Evolutionary conservation across 2,888 invertebrate species (phyloP).

Genomic region (Bhutanitis thaidina): DNA sequence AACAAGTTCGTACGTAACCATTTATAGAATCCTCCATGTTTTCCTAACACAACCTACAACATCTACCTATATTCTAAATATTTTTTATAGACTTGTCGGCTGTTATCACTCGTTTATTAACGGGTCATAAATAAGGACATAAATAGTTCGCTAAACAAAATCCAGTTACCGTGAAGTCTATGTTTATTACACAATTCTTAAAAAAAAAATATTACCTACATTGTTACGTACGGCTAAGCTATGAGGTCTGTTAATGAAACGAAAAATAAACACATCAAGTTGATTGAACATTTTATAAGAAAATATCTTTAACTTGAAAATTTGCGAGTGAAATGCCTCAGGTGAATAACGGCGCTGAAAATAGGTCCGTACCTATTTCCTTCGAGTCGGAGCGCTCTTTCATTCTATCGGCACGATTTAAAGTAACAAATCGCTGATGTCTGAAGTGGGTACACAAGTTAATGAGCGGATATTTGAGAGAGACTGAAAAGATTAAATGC

Average conservation of each 20-base stretch:
- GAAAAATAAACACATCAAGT: constrained; percentile 39
- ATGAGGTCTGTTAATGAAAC: constrained; percentile 49
- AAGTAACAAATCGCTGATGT: constrained; percentile 70
- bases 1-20: too few species aligned
- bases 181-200: too few species aligned
- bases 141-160: too few species aligned
- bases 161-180: too few species aligned
- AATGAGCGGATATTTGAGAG: constrained; percentile 73
- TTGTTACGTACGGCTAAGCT: constrained; percentile 22
- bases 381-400: constrained; percentile 52
- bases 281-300: constrained; percentile 47
- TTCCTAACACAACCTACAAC: too few species aligned
- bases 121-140: too few species aligned
- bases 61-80: too few species aligned
- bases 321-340: constrained; percentile 33
- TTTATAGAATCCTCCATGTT: too few species aligned
- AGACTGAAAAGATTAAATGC: constrained; percentile 72
- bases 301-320: constrained; percentile 35
- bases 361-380: constrained; percentile 36
- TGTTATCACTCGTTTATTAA: too few species aligned
- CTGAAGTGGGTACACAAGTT: constrained; percentile 72
- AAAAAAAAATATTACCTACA: not conserved
- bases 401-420: constrained; percentile 64
- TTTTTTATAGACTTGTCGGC: too few species aligned
- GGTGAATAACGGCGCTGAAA: constrained; percentile 41